Evolutionary conservation across 1,140 invertebrate species (phyloP).

Genomic region (Heliconius hewitsoni): DNA sequence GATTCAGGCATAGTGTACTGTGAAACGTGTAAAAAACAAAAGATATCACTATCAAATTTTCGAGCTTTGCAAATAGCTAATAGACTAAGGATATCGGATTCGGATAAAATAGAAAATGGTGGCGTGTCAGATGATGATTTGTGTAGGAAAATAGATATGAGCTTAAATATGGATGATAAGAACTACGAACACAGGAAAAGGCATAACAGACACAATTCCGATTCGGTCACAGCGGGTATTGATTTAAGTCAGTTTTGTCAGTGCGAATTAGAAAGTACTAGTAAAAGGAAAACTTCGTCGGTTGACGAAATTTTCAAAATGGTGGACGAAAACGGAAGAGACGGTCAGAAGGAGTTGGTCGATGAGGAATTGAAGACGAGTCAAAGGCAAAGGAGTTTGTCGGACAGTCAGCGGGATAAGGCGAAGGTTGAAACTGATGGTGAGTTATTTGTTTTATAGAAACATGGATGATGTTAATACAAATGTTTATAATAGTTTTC

Average conservation of each 20-base stretch:
- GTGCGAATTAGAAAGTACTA: slow-evolving; percentile 63
- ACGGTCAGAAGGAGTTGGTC: slow-evolving; percentile 66
- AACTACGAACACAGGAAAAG: slow-evolving; percentile 67
- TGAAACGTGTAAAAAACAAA: slow-evolving; percentile 77
- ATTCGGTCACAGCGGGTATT: slow-evolving; percentile 67
- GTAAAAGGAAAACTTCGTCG: slow-evolving; percentile 79
- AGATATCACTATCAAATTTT: slow-evolving; percentile 78
- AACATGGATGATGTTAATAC: not conserved
- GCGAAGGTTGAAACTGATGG: slow-evolving; percentile 74
- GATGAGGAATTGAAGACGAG: slow-evolving; percentile 83
- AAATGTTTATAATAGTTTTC: too few species aligned
- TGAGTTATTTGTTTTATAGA: slow-evolving; percentile 39
- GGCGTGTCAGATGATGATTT: slow-evolving; percentile 70
- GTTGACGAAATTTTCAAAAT: slow-evolving; percentile 87
- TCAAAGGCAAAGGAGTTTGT: slow-evolving; percentile 87
- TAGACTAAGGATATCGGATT: slow-evolving; percentile 65
- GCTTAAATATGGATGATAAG: slow-evolving; percentile 70
- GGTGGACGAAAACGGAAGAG: slow-evolving; percentile 58
- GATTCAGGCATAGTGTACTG: slow-evolving; percentile 77
- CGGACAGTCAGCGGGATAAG: slow-evolving; percentile 84
- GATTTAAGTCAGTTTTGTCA: slow-evolving; percentile 80
- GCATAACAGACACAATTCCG: slow-evolving; percentile 73
- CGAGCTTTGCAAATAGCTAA: slow-evolving; percentile 78
- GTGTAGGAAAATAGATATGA: slow-evolving; percentile 76
- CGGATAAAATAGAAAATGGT: slow-evolving; percentile 65